Evolutionary conservation across 2,888 invertebrate genomes (phyloP).

Genomic region (Campoplex capitator): DNA sequence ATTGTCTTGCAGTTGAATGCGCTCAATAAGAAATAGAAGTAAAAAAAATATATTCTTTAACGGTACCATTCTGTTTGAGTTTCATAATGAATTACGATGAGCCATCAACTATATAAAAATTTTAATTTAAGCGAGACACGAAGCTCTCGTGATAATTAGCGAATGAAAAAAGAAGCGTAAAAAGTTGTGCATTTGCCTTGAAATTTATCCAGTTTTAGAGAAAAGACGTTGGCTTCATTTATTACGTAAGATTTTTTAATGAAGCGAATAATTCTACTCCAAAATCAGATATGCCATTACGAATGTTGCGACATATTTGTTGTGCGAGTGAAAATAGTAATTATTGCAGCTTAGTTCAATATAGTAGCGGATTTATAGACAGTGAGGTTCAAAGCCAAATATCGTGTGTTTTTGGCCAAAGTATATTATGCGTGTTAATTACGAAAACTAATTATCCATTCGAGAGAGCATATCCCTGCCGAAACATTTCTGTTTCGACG

Average conservation of each 20-base stretch:
- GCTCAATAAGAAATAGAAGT: background rate
- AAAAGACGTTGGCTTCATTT: background rate
- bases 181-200: background rate
- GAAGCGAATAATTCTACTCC: background rate
- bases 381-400: background rate
- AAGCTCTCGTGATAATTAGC: background rate
- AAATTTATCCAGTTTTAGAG: no score
- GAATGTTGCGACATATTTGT: background rate
- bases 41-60: background rate
- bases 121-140: background rate
- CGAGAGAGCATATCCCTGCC: slow-evolving; percentile 16
- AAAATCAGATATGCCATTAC: background rate
- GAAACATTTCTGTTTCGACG: slow-evolving; percentile 45
- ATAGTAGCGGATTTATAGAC: slow-evolving; percentile 16
- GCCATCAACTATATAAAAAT: background rate
- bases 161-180: background rate
- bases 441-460: slow-evolving; percentile 56
- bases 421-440: slow-evolving; percentile 41
- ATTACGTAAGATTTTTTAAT: background rate
- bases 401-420: background rate
- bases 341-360: slow-evolving; percentile 16
- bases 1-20: background rate
- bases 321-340: slow-evolving; percentile 2
- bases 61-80: background rate
- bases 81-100: background rate